Evolutionary conservation across 2,113 vertebrate species (phyloP).

Genomic region (Prionailurus bengalensis): DNA sequence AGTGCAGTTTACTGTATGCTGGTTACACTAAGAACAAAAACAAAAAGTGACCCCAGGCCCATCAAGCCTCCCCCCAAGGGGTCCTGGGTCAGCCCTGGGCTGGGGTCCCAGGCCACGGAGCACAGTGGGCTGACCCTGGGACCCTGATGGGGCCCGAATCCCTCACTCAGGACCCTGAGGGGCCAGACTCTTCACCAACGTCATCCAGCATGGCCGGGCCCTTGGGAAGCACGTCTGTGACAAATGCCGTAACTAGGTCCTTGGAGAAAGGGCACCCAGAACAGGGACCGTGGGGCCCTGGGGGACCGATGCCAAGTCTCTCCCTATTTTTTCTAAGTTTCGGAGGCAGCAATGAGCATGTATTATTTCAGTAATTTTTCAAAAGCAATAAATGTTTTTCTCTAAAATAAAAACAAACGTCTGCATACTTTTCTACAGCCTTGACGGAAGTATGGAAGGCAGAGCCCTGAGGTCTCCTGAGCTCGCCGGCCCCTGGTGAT

Average conservation of each 20-base stretch:
- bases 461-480: neutral
- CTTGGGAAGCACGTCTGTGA: neutral
- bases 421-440: neutral
- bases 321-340: neutral
- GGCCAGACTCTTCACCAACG: neutral
- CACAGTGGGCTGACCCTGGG: neutral
- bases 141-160: neutral
- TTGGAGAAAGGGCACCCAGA: neutral
- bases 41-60: neutral
- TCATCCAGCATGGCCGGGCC: neutral
- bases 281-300: neutral
- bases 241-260: neutral
- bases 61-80: neutral
- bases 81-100: neutral
- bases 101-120: neutral
- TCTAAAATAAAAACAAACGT: neutral
- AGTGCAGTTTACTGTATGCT: neutral
- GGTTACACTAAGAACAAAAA: neutral
- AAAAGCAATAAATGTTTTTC: neutral
- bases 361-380: neutral
- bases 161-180: neutral
- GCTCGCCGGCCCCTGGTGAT: neutral
- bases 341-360: neutral
- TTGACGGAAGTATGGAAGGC: neutral
- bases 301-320: rapidly evolving